These are phyloP conservation scores for Acanthurus tractus DNA, from an alignment of 2,797 vertebrate genomes.

Conservation along the genomic window DNA sequence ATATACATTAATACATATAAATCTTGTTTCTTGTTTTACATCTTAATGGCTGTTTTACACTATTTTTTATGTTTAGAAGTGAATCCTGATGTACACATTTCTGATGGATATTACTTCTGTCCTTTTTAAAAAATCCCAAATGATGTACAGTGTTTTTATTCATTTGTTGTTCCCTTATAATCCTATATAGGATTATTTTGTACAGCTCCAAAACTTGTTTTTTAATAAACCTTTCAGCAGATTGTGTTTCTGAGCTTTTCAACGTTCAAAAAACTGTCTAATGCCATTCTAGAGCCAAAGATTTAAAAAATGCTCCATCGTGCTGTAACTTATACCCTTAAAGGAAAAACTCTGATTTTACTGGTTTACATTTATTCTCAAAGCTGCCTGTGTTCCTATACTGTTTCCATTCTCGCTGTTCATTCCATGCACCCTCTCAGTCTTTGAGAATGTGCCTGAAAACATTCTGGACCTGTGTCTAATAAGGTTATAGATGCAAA, in stretches of 20 bases:
- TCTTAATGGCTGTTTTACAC: too few relatives aligned
- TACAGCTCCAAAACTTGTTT: background rate
- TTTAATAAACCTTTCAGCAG: constrained; percentile 40
- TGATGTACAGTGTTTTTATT: too few relatives aligned
- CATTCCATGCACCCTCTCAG: background rate
- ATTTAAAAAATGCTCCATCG: background rate
- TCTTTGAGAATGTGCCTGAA: background rate
- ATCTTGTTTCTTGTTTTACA: too few relatives aligned
- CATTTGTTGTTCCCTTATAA: background rate
- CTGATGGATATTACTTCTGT: too few relatives aligned
- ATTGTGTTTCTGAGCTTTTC: background rate
- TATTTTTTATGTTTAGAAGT: too few relatives aligned
- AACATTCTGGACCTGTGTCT: background rate
- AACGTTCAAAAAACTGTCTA: background rate
- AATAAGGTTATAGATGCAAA: background rate
- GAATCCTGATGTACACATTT: too few relatives aligned
- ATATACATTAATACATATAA: too few relatives aligned
- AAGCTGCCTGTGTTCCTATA: background rate
- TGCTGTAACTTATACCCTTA: background rate
- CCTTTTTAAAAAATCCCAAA: too few relatives aligned
- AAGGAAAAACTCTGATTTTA: background rate
- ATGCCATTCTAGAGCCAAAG: background rate
- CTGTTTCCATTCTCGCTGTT: background rate
- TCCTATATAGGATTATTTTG: background rate
- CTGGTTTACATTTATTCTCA: background rate